Base-by-base conservation (phyloP, 1,140 invertebrate genomes). In the Papilio dardanus region DNA sequence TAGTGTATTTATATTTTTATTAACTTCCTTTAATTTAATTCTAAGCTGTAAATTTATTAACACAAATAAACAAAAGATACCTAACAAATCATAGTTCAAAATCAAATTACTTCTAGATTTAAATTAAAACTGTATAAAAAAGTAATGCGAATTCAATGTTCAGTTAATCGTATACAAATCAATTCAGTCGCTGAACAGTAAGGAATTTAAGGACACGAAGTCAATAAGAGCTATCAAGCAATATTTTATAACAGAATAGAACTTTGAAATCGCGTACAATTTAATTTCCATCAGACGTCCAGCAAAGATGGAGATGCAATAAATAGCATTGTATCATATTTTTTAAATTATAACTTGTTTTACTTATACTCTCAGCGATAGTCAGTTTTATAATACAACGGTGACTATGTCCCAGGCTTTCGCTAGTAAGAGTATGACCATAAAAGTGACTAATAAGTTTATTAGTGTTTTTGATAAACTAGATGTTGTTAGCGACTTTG, bases 201-300 rank as follows among this genome's bases (percentile, higher is more conserved):
- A 37, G n/a, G n/a, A n/a, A n/a, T n/a, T 10, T 12, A 62, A 62
- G 24, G 12, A 12, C 24, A 16, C 12, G 54, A 62, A 62, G 24
- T 62, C 21, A 30, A 58, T 62, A 62, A 62, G 24, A 4, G 54
- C 12, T 21, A 12, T 30, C 12, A 62, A 28, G 24, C 12, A 62
- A 62, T 30, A 62, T 28, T 62, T 28, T 14, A 28, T 28, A 16
- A 12, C 54, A 14, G 3, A 28, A 28, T 0, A 62, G 24, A 62
- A 62, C 14, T 58, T 62, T 30, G 14, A 62, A 62, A 62, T 28
- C 54, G 3, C 12, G 24, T 14, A 62, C 24, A 62, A 62, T 62
- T 62, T 62, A 62, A 62, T 62, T 62, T 62, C 54, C 12, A 62
- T 28, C 24, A 30, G 54, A 14, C 12, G 12, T 62, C 54, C 54